Conservation (phyloP, 2,888 invertebrate genomes). For the Malthinus flaveolus region DNA sequence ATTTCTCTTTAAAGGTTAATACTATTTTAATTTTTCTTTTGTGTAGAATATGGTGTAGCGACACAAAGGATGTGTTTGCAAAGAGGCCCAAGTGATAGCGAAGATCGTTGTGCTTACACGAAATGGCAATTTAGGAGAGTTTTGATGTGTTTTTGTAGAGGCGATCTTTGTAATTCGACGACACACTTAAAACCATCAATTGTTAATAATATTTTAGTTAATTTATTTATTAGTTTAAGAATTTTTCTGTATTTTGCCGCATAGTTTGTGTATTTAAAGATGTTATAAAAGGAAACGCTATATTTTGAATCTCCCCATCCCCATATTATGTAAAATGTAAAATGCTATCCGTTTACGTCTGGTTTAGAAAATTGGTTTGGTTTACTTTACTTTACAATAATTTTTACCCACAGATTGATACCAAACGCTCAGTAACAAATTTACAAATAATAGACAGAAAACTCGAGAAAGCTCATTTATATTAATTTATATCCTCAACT, state of each 20-base stretch:
- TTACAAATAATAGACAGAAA: too few species aligned
- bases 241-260: background rate
- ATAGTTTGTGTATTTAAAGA: background rate
- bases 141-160: constrained; percentile 88
- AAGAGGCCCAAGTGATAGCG: constrained; percentile 83
- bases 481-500: too few species aligned
- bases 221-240: constrained; percentile 4
- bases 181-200: constrained; percentile 9
- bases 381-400: too few species aligned
- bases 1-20: background rate
- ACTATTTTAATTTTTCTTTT: constrained; percentile 24
- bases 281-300: too few species aligned
- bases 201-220: constrained; percentile 9
- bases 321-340: too few species aligned
- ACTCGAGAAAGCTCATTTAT: too few species aligned
- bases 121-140: constrained; percentile 81
- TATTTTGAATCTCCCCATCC: too few species aligned
- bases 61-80: constrained; percentile 87
- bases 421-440: too few species aligned
- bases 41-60: constrained; percentile 81
- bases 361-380: too few species aligned
- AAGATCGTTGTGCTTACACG: constrained; percentile 88
- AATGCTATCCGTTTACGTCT: too few species aligned
- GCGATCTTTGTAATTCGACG: constrained; percentile 78
- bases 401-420: too few species aligned